Evolutionary conservation across 2,888 invertebrate species (phyloP).

Genomic region (Psylliodes chrysocephalus): DNA sequence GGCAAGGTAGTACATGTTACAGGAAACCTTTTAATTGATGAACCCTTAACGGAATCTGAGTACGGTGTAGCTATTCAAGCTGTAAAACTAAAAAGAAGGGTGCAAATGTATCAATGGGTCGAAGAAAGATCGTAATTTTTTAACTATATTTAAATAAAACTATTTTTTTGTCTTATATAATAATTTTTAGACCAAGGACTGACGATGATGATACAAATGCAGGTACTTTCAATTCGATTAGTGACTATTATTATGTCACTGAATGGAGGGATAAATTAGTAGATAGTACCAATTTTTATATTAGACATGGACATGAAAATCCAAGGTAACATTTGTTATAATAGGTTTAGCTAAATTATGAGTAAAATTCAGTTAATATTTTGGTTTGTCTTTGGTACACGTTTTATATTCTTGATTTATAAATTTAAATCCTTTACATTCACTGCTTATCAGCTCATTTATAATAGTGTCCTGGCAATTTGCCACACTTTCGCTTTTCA

Average conservation of each 20-base stretch:
- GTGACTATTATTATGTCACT: slow-evolving; percentile 78
- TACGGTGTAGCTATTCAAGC: slow-evolving; percentile 87
- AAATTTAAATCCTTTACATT: too few relatives aligned
- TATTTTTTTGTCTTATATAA: not conserved
- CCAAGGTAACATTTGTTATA: slow-evolving; percentile 70
- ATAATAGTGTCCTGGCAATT: too few relatives aligned
- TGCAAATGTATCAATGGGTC: slow-evolving; percentile 95
- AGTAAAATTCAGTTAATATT: too few relatives aligned
- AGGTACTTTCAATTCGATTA: slow-evolving; percentile 69
- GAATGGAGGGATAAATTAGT: slow-evolving; percentile 88
- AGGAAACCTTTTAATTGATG: slow-evolving; percentile 78
- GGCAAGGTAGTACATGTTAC: slow-evolving; percentile 81
- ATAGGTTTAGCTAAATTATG: too few relatives aligned
- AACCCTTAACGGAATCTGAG: slow-evolving; percentile 86
- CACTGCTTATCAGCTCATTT: too few relatives aligned
- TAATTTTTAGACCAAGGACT: slow-evolving; percentile 54
- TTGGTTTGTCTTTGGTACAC: too few relatives aligned
- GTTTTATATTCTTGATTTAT: too few relatives aligned
- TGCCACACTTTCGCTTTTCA: too few relatives aligned
- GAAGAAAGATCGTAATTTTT: slow-evolving; percentile 75
- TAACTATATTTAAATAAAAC: not conserved
- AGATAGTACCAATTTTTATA: slow-evolving; percentile 82
- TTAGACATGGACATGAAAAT: slow-evolving; percentile 82
- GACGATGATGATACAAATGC: slow-evolving; percentile 63
- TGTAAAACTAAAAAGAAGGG: slow-evolving; percentile 84